Base-by-base conservation (phyloP, 2,888 invertebrate species). In the Automeris io region DNA sequence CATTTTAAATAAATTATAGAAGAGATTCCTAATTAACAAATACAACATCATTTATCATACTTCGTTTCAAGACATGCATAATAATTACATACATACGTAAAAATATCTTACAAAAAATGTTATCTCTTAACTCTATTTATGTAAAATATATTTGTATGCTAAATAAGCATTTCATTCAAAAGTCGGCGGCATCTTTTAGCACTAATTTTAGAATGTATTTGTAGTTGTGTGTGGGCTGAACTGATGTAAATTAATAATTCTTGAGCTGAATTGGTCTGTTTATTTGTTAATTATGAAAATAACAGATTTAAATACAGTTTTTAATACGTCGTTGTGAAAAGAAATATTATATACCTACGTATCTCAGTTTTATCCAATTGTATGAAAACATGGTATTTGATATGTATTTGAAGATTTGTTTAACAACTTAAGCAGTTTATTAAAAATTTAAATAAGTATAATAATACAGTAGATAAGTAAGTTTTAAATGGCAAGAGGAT, bases 161-260 rank as follows among this genome's bases (percentile, higher is more conserved):
- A 51, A 59, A 56, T 57, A 54, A 61, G 57, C 50, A 55, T 42
- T 45, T 59, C 50, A 55, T 42, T 45, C 31, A 32, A 49, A 50
- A 39, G 37, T 12, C 45, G 48, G 46, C 43, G 45, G 49, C 41
- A 33, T 40, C 47, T 54, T 41, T 60, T 47, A 46, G 47, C 48
- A 54, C 51, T 40, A 50, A 57, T 53, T 52, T 56, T 46, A 42
- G 49, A 48, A 46, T 53, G 47, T 52, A 47, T 54, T 54, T 49
- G 45, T 45, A 40, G 40, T 51, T 39, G 39, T 41, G 49, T 45
- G 56, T 62, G 46, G 49, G 54, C 11, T 16, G 16, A 29, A 29
- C 26, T 7, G 13, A 7, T 26, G 13, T 13, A 26, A 26, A 31
- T 21, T 16, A 22, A n/a, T 19, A 18, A 22, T 37, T 12, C 16